Evolutionary conservation across 1,140 invertebrate genomes (phyloP), one percentile per base, ranked within the genome.

Genomic region (Drosophila paulistorum): DNA sequence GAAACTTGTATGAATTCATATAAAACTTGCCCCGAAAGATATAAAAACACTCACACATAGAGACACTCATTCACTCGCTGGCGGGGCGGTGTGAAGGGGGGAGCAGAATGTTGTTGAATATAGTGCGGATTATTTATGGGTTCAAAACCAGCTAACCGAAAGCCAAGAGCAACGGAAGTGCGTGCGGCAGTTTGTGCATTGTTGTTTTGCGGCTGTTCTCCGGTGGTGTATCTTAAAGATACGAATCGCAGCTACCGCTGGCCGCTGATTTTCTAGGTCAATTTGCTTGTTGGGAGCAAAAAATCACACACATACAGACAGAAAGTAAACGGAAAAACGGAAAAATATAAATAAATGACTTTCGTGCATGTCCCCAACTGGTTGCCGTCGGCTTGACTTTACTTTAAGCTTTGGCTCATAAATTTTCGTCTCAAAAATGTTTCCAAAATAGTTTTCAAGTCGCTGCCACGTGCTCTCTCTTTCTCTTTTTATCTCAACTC

Each of bases 341-440:
- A 65, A 79, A 65, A 79, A 51, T 48, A 68, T 68, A 68, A 89
- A 87, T 87, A 89, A 89, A 89, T 89, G 84, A 73, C 77, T 89
- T 89, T 89, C 84, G 81, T 90, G 84, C 84, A 89, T 89, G 84
- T 81, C 71, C 73, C 71, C 61, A 57, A 55, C 64, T 60, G 80
- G 54, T 57, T 69, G 75, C 59, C 79, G 81, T 85, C 81, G 78
- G 81, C 81, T 84, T 79, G 59, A 59, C 72, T 66, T 66, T 14
- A 48, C 37, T 45, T 42, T 48, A 30, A 60, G 42, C 72, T 77
- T 77, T 55, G 17, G 39, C 11, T 65, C 69, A 87, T 87, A 74
- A 86, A 86, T 86, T 75, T 76, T 39, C 37, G 65, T 78, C 78
- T 83, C 69, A 83, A 87, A 51, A 83, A 83, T 71, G 74, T 61